These are phyloP conservation scores for Aldrovandia affinis DNA, from an alignment of 2,797 vertebrate species.

Conservation along the genomic window DNA sequence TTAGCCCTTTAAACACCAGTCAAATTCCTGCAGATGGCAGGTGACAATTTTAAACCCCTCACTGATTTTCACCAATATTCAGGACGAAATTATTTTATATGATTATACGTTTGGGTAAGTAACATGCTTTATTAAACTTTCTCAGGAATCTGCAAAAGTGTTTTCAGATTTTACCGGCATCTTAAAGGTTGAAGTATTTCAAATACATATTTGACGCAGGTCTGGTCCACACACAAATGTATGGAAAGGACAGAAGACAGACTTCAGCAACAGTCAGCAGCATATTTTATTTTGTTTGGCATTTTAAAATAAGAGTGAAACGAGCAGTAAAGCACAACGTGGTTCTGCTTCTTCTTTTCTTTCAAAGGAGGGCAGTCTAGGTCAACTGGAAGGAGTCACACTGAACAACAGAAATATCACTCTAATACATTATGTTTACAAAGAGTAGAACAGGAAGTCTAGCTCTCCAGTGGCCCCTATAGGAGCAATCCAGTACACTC, in stretches of 20 bases:
- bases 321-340: neutral
- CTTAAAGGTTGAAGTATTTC: too few species aligned
- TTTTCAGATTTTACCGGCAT: too few species aligned
- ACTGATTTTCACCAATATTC: too few species aligned
- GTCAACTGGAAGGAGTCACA: neutral
- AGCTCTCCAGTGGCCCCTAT: conserved; percentile 3
- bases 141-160: too few species aligned
- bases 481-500: neutral
- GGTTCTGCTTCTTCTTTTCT: neutral
- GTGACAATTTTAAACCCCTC: too few species aligned
- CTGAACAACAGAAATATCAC: neutral
- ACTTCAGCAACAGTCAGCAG: neutral
- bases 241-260: neutral
- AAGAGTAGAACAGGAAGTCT: neutral
- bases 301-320: neutral
- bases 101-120: too few species aligned
- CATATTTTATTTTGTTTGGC: conserved; percentile 32
- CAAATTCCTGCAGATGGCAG: too few species aligned
- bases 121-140: too few species aligned
- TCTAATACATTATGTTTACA: neutral
- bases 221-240: neutral
- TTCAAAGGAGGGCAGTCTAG: neutral
- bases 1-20: too few species aligned
- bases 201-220: too few species aligned
- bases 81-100: too few species aligned